Conservation (phyloP, 2,797 vertebrate species). For the Acridotheres tristis region DNA sequence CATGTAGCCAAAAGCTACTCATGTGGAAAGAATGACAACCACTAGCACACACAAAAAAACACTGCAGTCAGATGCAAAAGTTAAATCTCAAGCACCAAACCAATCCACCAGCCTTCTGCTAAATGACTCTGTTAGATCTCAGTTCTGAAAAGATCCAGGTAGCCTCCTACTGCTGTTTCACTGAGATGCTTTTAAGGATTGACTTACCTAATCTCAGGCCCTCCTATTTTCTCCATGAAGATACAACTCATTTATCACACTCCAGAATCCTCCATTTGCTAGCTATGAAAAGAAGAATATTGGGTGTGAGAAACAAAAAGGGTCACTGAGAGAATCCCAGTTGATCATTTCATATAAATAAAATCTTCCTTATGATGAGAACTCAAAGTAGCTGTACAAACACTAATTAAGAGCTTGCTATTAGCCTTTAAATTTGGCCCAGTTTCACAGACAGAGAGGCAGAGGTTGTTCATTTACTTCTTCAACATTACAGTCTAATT, state of each 20-base stretch:
- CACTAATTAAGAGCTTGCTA: neutral
- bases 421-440: neutral
- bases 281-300: neutral
- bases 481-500: neutral
- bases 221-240: neutral
- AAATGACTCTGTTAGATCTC: neutral
- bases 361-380: neutral
- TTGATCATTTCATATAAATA: neutral
- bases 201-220: neutral
- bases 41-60: neutral
- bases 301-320: neutral
- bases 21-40: neutral
- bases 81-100: neutral
- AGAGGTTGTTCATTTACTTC: neutral
- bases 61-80: neutral
- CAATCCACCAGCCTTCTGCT: neutral
- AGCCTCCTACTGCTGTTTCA: neutral
- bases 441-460: neutral
- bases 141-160: neutral
- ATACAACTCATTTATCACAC: neutral
- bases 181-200: neutral
- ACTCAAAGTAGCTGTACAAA: neutral
- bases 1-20: slow-evolving; percentile 14
- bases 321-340: neutral
- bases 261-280: neutral